These are phyloP conservation scores for Gymnarchus niloticus DNA, from an alignment of 2,113 vertebrate genomes.

Conservation along the genomic window DNA sequence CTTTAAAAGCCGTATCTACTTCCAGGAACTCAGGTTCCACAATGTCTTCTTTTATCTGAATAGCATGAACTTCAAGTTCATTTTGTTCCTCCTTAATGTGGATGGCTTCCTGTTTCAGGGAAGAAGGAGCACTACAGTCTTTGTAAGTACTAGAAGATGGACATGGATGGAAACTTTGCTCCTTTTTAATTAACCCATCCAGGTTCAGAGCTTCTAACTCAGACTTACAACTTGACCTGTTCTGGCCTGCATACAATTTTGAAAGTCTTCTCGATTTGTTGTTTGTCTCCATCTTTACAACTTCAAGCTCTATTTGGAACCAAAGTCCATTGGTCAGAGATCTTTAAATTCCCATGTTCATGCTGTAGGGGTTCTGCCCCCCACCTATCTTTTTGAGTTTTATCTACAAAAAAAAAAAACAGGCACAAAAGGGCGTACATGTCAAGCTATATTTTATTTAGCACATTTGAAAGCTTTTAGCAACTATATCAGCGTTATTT, in stretches of 20 bases:
- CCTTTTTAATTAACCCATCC: background rate
- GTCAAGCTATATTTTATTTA: too few species aligned
- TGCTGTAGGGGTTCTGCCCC: too few species aligned
- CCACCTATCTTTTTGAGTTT: too few species aligned
- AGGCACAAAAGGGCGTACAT: too few species aligned
- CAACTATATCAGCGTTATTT: too few species aligned
- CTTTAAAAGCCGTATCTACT: background rate
- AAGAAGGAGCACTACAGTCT: conserved; percentile 1
- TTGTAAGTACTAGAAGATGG: background rate
- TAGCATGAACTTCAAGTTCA: conserved; percentile 16
- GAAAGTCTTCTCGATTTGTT: conserved; percentile 6
- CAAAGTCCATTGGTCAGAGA: background rate
- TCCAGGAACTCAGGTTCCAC: conserved; percentile 10
- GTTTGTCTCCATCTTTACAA: conserved; percentile 28
- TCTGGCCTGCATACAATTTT: background rate
- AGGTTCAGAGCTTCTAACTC: conserved; percentile 28
- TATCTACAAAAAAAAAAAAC: too few species aligned
- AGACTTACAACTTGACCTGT: conserved; percentile 23
- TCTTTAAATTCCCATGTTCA: background rate
- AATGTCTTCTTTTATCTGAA: conserved; percentile 29
- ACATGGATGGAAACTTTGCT: background rate
- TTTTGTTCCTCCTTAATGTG: conserved; percentile 56
- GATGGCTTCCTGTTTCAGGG: conserved; percentile 27
- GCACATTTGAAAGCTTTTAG: too few species aligned
- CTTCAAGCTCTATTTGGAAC: conserved; percentile 41